Conservation (phyloP, 1,140 invertebrate species). For the Ylistrum balloti region DNA sequence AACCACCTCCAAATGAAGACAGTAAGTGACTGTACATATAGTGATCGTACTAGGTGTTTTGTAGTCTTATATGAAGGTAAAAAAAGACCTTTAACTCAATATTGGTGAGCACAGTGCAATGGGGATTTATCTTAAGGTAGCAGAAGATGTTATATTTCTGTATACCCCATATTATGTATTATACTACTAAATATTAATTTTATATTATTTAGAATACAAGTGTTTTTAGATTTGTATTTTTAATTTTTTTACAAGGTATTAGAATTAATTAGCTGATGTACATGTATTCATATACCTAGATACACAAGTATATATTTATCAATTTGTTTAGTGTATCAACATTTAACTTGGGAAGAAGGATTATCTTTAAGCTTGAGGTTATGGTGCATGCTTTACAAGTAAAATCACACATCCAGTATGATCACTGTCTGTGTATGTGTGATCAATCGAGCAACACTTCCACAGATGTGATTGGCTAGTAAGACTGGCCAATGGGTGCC, state of each 20-base stretch:
- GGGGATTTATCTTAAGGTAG: neutral
- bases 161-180: neutral
- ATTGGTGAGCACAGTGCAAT: neutral
- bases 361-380: neutral
- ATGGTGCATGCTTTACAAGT: neutral
- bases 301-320: neutral
- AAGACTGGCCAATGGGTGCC: neutral
- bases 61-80: neutral
- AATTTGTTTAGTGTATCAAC: neutral
- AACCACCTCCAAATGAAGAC: constrained; percentile 30
- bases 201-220: neutral
- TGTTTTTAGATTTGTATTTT: neutral
- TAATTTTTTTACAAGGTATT: neutral
- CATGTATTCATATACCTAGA: neutral
- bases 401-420: constrained; percentile 4
- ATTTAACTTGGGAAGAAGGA: neutral
- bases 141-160: neutral
- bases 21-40: constrained; percentile 29
- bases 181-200: neutral
- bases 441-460: neutral
- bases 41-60: constrained; percentile 33
- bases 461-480: neutral
- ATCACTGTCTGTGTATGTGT: neutral
- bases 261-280: neutral
- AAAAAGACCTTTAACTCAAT: neutral